Evolutionary conservation across 2,797 vertebrate genomes (phyloP).

Genomic region (Melanotaenia pygmaea): DNA sequence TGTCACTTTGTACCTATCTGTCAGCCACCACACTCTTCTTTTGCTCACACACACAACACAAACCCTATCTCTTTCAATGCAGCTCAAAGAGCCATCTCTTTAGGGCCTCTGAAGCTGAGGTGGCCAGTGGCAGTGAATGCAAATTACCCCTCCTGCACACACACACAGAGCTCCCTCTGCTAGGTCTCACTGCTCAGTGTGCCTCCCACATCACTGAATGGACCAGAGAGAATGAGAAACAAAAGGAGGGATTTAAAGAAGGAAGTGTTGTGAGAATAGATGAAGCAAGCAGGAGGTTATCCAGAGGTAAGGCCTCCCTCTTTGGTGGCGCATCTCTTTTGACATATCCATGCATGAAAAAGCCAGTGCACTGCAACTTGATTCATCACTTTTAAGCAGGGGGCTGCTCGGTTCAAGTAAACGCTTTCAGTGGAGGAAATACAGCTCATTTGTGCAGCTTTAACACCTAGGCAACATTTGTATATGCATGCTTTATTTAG

Average conservation of each 20-base stretch:
- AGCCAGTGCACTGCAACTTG: slow-evolving; percentile 12
- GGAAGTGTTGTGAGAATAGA: slow-evolving; percentile 28
- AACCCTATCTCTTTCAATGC: slow-evolving; percentile 64
- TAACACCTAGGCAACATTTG: background rate
- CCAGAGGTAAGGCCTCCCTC: slow-evolving; percentile 58
- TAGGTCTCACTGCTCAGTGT: slow-evolving; percentile 53
- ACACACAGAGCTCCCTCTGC: slow-evolving; percentile 42
- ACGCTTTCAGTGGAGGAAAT: slow-evolving; percentile 16
- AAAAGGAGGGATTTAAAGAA: slow-evolving; percentile 39
- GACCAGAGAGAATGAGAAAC: slow-evolving; percentile 27
- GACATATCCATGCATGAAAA: slow-evolving; percentile 16
- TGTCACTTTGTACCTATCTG: slow-evolving; percentile 31
- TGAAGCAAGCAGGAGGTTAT: slow-evolving; percentile 59
- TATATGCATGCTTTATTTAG: background rate
- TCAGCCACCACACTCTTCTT: slow-evolving; percentile 21
- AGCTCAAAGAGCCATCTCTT: slow-evolving; percentile 82
- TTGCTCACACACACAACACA: slow-evolving; percentile 47
- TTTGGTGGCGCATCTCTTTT: slow-evolving; percentile 32
- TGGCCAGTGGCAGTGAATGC: slow-evolving; percentile 80
- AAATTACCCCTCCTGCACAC: slow-evolving; percentile 66
- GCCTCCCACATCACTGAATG: slow-evolving; percentile 57
- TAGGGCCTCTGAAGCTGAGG: slow-evolving; percentile 78
- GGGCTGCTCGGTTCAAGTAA: slow-evolving; percentile 25
- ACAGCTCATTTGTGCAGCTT: background rate
- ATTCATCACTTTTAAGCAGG: slow-evolving; percentile 34